Conservation (phyloP, 2,888 invertebrate genomes). For the Nemoura dubitans region DNA sequence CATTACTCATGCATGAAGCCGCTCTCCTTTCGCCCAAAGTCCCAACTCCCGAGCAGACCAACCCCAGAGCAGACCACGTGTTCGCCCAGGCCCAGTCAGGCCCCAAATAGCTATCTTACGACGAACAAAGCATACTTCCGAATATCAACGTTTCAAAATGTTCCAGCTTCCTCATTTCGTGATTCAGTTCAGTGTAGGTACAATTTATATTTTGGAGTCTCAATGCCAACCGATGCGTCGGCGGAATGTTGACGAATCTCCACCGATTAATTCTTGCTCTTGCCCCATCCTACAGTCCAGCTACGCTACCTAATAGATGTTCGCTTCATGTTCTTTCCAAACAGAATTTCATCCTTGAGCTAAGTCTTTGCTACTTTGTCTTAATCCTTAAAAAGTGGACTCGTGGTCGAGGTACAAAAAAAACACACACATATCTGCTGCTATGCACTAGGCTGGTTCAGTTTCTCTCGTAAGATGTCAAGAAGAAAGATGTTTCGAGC, state of each 20-base stretch:
- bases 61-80: no score
- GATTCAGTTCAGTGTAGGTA: background rate
- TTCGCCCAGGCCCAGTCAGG: background rate
- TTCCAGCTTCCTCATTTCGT: background rate
- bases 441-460: background rate
- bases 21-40: background rate
- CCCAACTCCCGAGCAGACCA: background rate
- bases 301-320: background rate
- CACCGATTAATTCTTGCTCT: background rate
- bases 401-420: background rate
- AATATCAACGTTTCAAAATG: background rate
- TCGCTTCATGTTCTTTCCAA: background rate
- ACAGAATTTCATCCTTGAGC: background rate
- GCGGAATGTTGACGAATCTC: background rate
- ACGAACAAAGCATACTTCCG: background rate
- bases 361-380: constrained; percentile 1
- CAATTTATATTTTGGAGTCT: background rate
- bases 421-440: no score
- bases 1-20: constrained; percentile 39
- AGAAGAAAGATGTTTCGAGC: background rate
- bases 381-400: background rate
- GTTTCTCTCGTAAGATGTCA: background rate
- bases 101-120: background rate
- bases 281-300: background rate
- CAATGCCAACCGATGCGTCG: background rate